Percentiles rank a stretch among this genome's conserved stretches.
Evolutionary conservation across 2,797 vertebrate species (phyloP).

Genomic region (Falco novaeseelandiae): DNA sequence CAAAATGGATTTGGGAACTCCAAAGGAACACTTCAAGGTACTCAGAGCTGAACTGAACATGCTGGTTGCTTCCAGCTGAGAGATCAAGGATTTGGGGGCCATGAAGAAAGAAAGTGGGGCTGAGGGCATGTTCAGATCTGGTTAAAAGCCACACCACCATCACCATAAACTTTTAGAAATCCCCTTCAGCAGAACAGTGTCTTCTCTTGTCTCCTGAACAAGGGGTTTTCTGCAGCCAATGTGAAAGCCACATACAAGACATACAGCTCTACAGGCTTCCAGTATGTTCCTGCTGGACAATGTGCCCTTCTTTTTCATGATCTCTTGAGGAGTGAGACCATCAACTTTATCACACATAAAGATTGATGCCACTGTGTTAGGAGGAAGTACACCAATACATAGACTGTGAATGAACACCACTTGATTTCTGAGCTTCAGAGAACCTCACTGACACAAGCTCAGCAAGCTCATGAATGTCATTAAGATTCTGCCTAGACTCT

Average conservation of each 20-base stretch:
- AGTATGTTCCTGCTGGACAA: accelerated
- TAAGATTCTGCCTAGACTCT: not conserved
- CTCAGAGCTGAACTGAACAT: not conserved
- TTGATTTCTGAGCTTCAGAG: not conserved
- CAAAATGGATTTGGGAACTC: not conserved
- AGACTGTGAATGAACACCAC: not conserved
- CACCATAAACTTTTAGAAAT: not conserved
- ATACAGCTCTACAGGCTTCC: not conserved
- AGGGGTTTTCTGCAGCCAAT: not conserved
- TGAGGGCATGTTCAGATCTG: not conserved
- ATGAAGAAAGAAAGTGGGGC: not conserved
- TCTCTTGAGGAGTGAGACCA: not conserved
- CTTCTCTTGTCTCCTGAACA: not conserved
- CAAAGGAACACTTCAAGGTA: not conserved
- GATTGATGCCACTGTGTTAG: not conserved
- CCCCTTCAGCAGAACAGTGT: not conserved
- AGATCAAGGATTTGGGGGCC: not conserved
- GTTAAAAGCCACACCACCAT: not conserved
- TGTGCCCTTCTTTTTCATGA: not conserved
- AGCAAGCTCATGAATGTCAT: not conserved
- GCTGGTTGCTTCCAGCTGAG: not conserved
- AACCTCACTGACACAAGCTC: not conserved
- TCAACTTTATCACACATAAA: not conserved
- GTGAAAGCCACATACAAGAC: not conserved
- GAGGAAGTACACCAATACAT: not conserved